Evolutionary conservation across 2,888 invertebrate species (phyloP).

Genomic region (Embidobia sp.): DNA sequence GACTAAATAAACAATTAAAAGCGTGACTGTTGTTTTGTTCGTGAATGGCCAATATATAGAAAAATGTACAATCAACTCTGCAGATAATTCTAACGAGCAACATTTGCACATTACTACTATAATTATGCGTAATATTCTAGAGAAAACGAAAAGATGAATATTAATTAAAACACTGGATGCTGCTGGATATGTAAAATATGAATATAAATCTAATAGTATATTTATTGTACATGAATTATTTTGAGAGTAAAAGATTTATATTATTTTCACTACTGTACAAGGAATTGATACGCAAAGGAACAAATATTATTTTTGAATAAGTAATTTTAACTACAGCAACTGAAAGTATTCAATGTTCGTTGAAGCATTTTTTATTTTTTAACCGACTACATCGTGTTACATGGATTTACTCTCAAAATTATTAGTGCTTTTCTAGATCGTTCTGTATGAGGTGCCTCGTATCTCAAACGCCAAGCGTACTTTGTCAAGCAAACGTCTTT

Average conservation of each 20-base stretch:
- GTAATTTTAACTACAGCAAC: constrained; percentile 41
- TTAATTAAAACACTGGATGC: constrained; percentile 38
- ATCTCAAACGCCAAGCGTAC: constrained; percentile 6
- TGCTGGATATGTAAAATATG: constrained; percentile 60
- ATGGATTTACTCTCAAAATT: constrained; percentile 60
- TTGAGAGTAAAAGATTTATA: constrained; percentile 63
- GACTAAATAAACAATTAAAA: constrained; percentile 30
- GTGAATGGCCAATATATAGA: constrained; percentile 60
- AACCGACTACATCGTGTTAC: constrained; percentile 32
- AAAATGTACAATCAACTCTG: constrained; percentile 64
- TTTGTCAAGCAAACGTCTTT: neutral
- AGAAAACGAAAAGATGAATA: constrained; percentile 27
- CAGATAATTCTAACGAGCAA: constrained; percentile 58
- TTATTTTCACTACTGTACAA: constrained; percentile 59
- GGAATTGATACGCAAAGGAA: constrained; percentile 58
- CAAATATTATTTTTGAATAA: constrained; percentile 57
- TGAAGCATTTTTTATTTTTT: constrained; percentile 31
- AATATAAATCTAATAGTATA: constrained; percentile 61
- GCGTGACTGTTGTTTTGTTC: constrained; percentile 49
- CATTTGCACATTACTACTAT: constrained; percentile 61
- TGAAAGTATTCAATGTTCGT: constrained; percentile 49
- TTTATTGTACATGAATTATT: constrained; percentile 63
- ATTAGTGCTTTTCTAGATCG: constrained; percentile 5
- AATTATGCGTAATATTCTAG: constrained; percentile 56
- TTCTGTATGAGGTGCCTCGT: constrained; percentile 28